These are phyloP conservation scores for Atractosteus spatula DNA, from an alignment of 2,113 vertebrate genomes.

Conservation along the genomic window DNA sequence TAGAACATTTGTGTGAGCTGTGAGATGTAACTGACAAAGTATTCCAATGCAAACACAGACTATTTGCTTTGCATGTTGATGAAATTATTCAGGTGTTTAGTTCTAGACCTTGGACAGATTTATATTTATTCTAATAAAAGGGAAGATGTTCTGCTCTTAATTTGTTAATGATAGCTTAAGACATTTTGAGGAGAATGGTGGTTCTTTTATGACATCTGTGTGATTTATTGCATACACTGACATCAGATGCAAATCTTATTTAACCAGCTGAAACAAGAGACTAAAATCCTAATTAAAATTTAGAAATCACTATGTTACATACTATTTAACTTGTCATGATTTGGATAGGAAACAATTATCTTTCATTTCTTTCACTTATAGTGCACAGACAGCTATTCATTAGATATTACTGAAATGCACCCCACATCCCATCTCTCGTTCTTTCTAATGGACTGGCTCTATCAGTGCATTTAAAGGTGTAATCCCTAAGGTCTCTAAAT, in stretches of 20 bases:
- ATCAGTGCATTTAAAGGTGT: no score
- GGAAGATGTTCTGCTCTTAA: conserved; percentile 6
- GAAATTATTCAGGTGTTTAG: neutral
- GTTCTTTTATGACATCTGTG: conserved; percentile 4
- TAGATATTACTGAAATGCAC: conserved; percentile 1
- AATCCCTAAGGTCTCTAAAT: no score
- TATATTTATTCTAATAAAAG: conserved; percentile 9
- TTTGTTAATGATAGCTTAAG: neutral
- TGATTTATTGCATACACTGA: conserved; percentile 14
- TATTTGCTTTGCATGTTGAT: conserved; percentile 1
- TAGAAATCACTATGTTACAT: neutral
- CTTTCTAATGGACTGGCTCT: no score
- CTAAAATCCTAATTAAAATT: conserved; percentile 22
- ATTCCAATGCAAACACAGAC: neutral
- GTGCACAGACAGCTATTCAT: conserved; percentile 2
- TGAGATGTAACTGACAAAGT: neutral
- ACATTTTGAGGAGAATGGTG: neutral
- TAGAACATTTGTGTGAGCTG: neutral
- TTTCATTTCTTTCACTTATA: neutral
- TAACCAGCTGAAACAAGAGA: conserved; percentile 13
- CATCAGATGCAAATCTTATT: conserved; percentile 18
- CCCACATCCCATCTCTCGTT: neutral
- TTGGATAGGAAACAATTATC: conserved; percentile 14
- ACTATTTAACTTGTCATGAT: conserved; percentile 14
- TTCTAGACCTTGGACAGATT: conserved; percentile 12